Base-by-base conservation (phyloP, 1,140 invertebrate species). In the Ladona fulva region DNA sequence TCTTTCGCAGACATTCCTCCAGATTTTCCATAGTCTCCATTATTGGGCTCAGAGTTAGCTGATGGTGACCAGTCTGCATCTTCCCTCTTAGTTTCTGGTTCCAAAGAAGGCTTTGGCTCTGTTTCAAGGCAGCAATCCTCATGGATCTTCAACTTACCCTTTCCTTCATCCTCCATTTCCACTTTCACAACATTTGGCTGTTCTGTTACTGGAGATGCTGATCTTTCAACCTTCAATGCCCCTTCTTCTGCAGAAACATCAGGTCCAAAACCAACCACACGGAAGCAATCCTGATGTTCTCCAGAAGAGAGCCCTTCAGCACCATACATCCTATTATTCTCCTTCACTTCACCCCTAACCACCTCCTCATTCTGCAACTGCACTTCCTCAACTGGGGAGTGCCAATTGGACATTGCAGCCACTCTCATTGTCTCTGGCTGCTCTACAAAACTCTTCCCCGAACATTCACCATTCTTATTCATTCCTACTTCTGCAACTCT, bases 1-100 rank as follows among this genome's bases (percentile, higher is more conserved):
- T 90, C 90, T 80, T 87, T 88, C 42, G 79, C 74, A 24, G 77
- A 66, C 66, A 78, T 80, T 19, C 78, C 42, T 22, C n/a, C 42
- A 22, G 75, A 76, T 11, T 29, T 75, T 16, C 14, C 12, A n/a
- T 75, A 76, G 14, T 76, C 75, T 7, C 52, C 52, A 66, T 16
- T 16, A 66, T 16, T 22, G 3, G 52, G 16, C 52, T 75, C 25
- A 59, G 24, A 25, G n/a, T 78, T 78, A 25, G 52, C 75, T 3
- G 16, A 3, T 22, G 52, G 52, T 22, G 52, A 66, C 52, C 52
- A 66, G 16, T 66, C 12, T 74, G 10, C 78, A 76, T 24, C 59
- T 73, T 42, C 76, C 78, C n/a, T 78, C 76, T 42, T 42, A 25
- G 25, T 25, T 76, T 52, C 25, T 76, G 44, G 77, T 29, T 74